Evolutionary conservation across 1,140 invertebrate species (phyloP).

Genomic region (Meloidogyne hapla): DNA sequence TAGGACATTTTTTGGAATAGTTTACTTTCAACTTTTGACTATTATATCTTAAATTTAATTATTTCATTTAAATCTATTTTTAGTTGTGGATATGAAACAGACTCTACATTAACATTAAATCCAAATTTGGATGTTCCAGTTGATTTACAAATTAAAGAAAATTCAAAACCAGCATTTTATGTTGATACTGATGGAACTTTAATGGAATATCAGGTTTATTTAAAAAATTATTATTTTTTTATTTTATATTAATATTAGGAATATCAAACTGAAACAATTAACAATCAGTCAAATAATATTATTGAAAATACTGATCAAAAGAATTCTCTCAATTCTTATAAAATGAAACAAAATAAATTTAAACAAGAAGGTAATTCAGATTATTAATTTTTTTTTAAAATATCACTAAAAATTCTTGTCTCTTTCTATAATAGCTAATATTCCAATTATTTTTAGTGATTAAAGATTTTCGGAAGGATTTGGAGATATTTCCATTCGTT

Average conservation of each 20-base stretch:
- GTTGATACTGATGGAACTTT: not conserved
- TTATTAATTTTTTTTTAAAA: too few relatives aligned
- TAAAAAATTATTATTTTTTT: not conserved
- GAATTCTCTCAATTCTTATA: too few relatives aligned
- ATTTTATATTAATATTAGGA: not conserved
- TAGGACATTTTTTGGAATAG: too few relatives aligned
- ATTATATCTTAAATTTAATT: too few relatives aligned
- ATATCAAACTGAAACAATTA: not conserved
- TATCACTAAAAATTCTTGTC: too few relatives aligned
- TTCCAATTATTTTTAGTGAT: too few relatives aligned
- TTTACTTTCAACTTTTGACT: too few relatives aligned
- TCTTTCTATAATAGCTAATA: too few relatives aligned
- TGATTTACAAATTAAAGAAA: not conserved
- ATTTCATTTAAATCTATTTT: not conserved
- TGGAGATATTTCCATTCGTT: too few relatives aligned
- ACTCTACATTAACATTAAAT: not conserved
- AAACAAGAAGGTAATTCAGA: not conserved
- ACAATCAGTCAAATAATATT: not conserved
- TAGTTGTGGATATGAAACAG: slow-evolving; percentile 20
- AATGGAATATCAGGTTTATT: slow-evolving; percentile 18
- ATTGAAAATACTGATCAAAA: not conserved
- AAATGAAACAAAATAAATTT: not conserved
- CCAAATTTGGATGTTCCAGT: not conserved
- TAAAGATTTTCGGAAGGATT: too few relatives aligned
- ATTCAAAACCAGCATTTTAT: not conserved